Evolutionary conservation across 1,140 invertebrate genomes (phyloP), one percentile per base, ranked within the genome.

Genomic region (Reticulitermes speratus): DNA sequence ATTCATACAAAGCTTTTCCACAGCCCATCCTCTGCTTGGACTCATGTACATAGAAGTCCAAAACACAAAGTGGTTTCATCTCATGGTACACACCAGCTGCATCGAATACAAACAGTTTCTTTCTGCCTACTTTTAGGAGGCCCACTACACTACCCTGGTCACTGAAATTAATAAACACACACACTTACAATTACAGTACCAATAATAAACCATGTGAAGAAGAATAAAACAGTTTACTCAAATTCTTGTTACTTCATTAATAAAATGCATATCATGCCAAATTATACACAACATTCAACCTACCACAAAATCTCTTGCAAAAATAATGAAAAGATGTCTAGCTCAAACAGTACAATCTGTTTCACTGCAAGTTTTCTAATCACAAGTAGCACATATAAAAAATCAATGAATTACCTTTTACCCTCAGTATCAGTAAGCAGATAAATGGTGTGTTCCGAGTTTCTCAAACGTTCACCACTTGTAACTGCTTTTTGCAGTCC

Each of bases 41-140:
- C 89, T 96, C 95, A 88, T 97, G 95, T 52, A 98, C 93, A 90
- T 96, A 98, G 91, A 98, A 98, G 89, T 98, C 97, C 83, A 98
- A 91, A 84, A 98, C 93, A 89, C 96, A 97, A 16, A 96, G 91
- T 3, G 96, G 95, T 86, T 94, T 93, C 32, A 95, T 92, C 89
- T 97, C 95, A 89, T 94, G 94, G 88, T 95, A 93, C 82, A 93
- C 91, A 19, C 94, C 94, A 85, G 92, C 90, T 88, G 93, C 92
- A 90, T 98, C 96, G 89, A 96, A 96, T 55, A 98, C 92, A 90
- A 96, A 98, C 21, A 98, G 91, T 89, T 96, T 95, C 91, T 98
- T 98, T 83, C 93, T 93, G 82, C 97, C 96, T 19, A 97, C 94
- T 92, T 98, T 98, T 52, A 98, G 90, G 86, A 98, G 91, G 0